Percentiles rank a stretch among this genome's conserved stretches.
phyloP scores from a whole-genome alignment of 2,113 vertebrate genomes.

The Catharus fuscescens region DNA sequence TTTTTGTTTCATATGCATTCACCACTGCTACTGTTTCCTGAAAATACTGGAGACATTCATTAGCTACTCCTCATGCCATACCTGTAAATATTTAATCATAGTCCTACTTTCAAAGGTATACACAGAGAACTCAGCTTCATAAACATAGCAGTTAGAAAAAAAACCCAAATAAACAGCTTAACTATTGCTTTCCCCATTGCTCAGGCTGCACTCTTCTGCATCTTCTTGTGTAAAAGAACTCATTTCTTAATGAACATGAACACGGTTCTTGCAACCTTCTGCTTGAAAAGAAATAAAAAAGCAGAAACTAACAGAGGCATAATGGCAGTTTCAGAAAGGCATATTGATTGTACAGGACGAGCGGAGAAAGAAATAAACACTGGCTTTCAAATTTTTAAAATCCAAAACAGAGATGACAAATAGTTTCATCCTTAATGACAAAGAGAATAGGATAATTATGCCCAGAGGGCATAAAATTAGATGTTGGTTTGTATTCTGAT shows the following conservation, averaged over 20 bases:
- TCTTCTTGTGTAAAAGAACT: background rate
- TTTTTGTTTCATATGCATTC: background rate
- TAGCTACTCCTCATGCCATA: constrained; percentile 18
- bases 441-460: background rate
- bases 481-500: background rate
- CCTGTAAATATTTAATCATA: constrained; percentile 61
- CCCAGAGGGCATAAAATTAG: background rate
- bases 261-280: background rate
- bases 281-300: background rate
- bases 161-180: background rate
- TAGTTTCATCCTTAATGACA: background rate
- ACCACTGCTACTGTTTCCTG: background rate
- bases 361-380: background rate
- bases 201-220: background rate
- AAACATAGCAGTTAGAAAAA: background rate
- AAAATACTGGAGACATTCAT: constrained; percentile 31
- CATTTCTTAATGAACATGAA: background rate
- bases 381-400: background rate
- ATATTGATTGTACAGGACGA: background rate
- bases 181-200: background rate
- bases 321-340: background rate
- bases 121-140: constrained; percentile 21
- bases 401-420: background rate
- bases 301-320: background rate
- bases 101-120: constrained; percentile 51